Percentiles rank a stretch among this genome's conserved stretches.
These are phyloP conservation scores for Nineta flava DNA, from an alignment of 2,888 invertebrate species.

Conservation along the genomic window DNA sequence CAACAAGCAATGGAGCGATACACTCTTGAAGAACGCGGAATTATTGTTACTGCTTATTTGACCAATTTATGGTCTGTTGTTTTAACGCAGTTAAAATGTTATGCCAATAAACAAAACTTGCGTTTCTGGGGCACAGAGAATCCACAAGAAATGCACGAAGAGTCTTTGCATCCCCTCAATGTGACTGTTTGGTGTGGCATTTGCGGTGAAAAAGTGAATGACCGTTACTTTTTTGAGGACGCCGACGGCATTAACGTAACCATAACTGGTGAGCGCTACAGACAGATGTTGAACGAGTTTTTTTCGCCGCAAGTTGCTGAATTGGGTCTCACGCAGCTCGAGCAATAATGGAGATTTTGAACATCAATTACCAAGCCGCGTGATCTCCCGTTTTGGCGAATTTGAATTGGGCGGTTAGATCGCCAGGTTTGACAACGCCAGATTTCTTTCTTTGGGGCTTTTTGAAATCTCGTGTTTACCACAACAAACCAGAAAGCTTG, in stretches of 20 bases:
- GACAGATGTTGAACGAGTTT: background rate
- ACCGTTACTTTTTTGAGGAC: background rate
- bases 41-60: no score
- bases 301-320: background rate
- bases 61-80: no score
- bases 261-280: background rate
- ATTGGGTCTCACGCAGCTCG: slow-evolving; percentile 6
- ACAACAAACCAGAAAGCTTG: background rate
- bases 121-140: background rate
- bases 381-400: slow-evolving; percentile 8
- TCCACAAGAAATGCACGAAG: background rate
- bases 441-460: no score
- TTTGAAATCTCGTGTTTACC: background rate
- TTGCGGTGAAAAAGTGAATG: background rate
- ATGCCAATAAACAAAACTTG: no score
- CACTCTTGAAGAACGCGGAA: no score
- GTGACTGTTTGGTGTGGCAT: background rate
- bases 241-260: background rate
- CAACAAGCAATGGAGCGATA: no score
- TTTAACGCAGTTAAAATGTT: no score
- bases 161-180: background rate
- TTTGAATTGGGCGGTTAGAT: no score
- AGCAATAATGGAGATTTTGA: slow-evolving; percentile 10
- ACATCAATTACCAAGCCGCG: slow-evolving; percentile 8
- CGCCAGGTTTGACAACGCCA: background rate